A percentile compares a stretch with the other conserved stretches of the same genome.
Conservation (phyloP, 2,888 invertebrate genomes). For the Antheraea yamamai region DNA sequence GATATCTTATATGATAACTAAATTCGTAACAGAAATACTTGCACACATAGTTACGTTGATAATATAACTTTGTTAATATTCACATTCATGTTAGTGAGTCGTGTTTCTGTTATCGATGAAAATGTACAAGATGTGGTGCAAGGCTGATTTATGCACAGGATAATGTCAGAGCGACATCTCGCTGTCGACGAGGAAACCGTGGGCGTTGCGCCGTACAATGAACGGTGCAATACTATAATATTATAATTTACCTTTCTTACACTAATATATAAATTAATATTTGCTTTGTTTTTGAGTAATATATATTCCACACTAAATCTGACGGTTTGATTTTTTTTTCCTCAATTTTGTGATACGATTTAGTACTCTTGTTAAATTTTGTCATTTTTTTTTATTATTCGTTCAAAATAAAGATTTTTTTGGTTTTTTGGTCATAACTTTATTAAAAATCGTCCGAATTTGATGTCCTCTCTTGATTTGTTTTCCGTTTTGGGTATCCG, state of each 20-base stretch:
- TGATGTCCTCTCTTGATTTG: too few species aligned
- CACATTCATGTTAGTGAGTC: conserved; percentile 36
- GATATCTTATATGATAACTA: not conserved
- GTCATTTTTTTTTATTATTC: too few species aligned
- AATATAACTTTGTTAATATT: conserved; percentile 25
- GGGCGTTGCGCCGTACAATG: conserved; percentile 45
- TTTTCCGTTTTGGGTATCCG: too few species aligned
- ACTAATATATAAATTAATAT: not conserved
- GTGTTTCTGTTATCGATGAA: conserved; percentile 53
- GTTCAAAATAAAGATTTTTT: too few species aligned
- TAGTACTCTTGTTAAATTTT: too few species aligned
- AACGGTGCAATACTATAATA: conserved; percentile 7
- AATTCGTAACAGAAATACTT: not conserved
- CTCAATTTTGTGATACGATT: too few species aligned
- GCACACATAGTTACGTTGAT: conserved; percentile 9
- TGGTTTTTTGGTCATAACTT: too few species aligned
- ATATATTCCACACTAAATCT: too few species aligned
- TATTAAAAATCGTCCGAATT: too few species aligned
- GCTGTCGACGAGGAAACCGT: conserved; percentile 35
- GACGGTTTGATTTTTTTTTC: too few species aligned
- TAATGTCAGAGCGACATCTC: conserved; percentile 55
- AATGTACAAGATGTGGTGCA: conserved; percentile 57
- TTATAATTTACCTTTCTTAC: conserved; percentile 6
- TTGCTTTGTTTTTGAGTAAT: not conserved
- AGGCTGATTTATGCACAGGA: conserved; percentile 61